These are phyloP conservation scores for Isichthys henryi DNA, from an alignment of 2,113 vertebrate species.

Conservation along the genomic window DNA sequence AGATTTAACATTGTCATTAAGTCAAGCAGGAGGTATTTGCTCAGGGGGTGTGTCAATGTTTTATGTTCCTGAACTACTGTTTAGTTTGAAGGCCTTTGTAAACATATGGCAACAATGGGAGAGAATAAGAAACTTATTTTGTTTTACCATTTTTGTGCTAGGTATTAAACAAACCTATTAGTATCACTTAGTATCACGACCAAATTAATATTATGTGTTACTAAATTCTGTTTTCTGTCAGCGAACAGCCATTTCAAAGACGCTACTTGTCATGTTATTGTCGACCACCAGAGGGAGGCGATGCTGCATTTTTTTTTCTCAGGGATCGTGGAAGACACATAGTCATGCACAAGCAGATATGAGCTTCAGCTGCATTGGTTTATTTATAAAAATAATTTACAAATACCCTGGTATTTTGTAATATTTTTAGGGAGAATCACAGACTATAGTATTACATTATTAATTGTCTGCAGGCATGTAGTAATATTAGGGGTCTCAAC, in stretches of 20 bases:
- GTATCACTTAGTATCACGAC: neutral
- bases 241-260: neutral
- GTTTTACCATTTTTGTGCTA: neutral
- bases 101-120: neutral
- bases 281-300: neutral
- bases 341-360: neutral
- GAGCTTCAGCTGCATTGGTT: neutral
- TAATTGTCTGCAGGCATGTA: neutral
- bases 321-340: neutral
- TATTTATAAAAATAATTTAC: neutral
- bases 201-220: neutral
- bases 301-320: neutral
- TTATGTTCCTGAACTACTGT: neutral
- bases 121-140: neutral
- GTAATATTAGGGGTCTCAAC: neutral
- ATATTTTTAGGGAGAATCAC: neutral
- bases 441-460: neutral
- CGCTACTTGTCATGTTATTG: neutral
- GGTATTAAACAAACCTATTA: neutral
- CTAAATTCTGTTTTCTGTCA: neutral
- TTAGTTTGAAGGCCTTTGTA: neutral
- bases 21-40: neutral
- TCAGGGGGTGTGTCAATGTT: neutral
- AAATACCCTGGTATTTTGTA: neutral
- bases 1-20: neutral